These are phyloP conservation scores for Lepidurus apus DNA, from an alignment of 1,140 invertebrate species.

Conservation along the genomic window DNA sequence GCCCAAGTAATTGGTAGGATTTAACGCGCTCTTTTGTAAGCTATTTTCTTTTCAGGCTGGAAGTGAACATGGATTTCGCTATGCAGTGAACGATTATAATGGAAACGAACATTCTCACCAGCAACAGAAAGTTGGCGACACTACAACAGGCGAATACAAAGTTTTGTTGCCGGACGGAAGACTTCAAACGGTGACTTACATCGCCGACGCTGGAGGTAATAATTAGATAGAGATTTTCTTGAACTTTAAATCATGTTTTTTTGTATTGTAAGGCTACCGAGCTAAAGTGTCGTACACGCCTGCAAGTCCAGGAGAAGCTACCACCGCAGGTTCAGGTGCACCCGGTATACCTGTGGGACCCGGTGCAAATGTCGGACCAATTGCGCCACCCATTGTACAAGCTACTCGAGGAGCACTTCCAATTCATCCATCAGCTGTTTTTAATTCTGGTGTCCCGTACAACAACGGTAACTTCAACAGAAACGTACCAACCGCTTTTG, in stretches of 20 bases:
- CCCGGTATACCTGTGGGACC: neutral
- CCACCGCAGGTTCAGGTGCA: neutral
- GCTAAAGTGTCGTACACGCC: slow-evolving; percentile 36
- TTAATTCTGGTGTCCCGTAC: neutral
- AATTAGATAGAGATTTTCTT: neutral
- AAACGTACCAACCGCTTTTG: neutral
- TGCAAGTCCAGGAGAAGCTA: slow-evolving; percentile 31
- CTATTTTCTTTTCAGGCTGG: neutral
- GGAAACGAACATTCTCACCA: slow-evolving; percentile 35
- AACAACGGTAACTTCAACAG: neutral
- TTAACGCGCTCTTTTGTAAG: neutral
- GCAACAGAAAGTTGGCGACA: slow-evolving; percentile 29
- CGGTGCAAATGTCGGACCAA: neutral
- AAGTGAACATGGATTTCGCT: slow-evolving; percentile 31
- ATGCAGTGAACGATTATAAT: slow-evolving; percentile 32
- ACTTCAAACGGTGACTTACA: slow-evolving; percentile 36
- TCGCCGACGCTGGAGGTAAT: slow-evolving; percentile 36
- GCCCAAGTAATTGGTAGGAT: neutral
- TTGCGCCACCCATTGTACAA: neutral
- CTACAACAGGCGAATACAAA: slow-evolving; percentile 32
- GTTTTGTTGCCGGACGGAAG: slow-evolving; percentile 34
- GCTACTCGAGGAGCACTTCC: neutral
- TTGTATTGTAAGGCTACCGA: slow-evolving; percentile 31
- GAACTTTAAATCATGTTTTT: neutral
- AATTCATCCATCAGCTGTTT: neutral